These are phyloP conservation scores for Elmis aenea DNA, from an alignment of 2,888 invertebrate species.

Conservation along the genomic window DNA sequence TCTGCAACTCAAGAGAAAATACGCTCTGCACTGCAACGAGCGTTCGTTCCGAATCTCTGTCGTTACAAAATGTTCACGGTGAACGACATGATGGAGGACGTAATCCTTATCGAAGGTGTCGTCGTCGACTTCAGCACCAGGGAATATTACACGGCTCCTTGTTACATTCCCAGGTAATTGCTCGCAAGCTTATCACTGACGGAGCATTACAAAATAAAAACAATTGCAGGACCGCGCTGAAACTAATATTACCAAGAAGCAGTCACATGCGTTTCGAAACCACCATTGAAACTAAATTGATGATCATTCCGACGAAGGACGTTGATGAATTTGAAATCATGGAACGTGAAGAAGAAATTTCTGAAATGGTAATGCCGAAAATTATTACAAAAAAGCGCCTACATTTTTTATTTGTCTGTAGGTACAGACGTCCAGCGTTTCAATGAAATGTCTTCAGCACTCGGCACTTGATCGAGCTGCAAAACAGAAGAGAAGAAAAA, in stretches of 20 bases:
- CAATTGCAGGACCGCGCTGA: slow-evolving; percentile 17
- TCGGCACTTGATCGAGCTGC: slow-evolving; percentile 1
- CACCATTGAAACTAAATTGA: slow-evolving; percentile 48
- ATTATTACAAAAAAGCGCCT: neutral
- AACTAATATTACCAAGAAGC: slow-evolving; percentile 39
- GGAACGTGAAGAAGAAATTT: slow-evolving; percentile 46
- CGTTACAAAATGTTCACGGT: slow-evolving; percentile 52
- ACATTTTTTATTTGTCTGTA: slow-evolving; percentile 32
- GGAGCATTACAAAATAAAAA: too few relatives aligned
- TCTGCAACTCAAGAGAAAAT: slow-evolving; percentile 53
- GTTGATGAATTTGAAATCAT: slow-evolving; percentile 49
- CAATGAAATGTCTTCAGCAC: slow-evolving; percentile 10
- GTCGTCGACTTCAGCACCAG: slow-evolving; percentile 52
- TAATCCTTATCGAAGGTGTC: slow-evolving; percentile 54
- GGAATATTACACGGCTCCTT: slow-evolving; percentile 54
- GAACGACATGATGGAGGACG: slow-evolving; percentile 54
- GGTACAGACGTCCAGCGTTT: slow-evolving; percentile 19
- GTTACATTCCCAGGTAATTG: slow-evolving; percentile 56
- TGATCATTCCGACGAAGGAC: slow-evolving; percentile 48
- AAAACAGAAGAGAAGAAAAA: slow-evolving; percentile 1
- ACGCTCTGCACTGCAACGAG: slow-evolving; percentile 52
- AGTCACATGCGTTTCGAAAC: slow-evolving; percentile 32
- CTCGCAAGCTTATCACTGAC: too few relatives aligned
- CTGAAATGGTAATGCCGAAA: slow-evolving; percentile 40
- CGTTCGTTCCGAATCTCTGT: slow-evolving; percentile 53